Evolutionary conservation across 2,113 vertebrate species (phyloP).

Genomic region (Callithrix jacchus): DNA sequence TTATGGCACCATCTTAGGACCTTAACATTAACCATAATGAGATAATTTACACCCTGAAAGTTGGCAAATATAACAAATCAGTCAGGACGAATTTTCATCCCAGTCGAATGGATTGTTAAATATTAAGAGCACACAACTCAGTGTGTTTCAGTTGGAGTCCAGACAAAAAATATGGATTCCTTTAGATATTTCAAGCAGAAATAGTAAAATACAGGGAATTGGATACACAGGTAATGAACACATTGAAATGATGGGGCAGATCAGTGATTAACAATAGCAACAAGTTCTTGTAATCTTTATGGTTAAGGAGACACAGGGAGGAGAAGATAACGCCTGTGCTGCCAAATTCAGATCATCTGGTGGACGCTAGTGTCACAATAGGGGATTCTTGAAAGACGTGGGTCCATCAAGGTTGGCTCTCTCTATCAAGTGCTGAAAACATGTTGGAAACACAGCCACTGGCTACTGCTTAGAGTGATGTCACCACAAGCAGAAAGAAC

Average conservation of each 20-base stretch:
- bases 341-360: not conserved
- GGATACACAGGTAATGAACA: not conserved
- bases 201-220: not conserved
- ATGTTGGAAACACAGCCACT: not conserved
- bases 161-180: not conserved
- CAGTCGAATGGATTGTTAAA: not conserved
- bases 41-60: not conserved
- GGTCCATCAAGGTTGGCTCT: no score
- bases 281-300: not conserved
- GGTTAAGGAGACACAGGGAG: not conserved
- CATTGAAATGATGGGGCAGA: not conserved
- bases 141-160: not conserved
- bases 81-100: accelerated
- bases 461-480: not conserved
- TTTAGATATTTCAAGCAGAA: not conserved
- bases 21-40: not conserved
- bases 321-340: not conserved
- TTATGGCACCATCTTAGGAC: not conserved
- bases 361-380: not conserved
- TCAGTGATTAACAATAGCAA: not conserved
- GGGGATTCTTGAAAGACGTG: not conserved
- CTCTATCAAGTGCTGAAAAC: not conserved
- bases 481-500: not conserved
- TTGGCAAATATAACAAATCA: not conserved
- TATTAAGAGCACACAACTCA: not conserved